Evolutionary conservation across 2,797 vertebrate species (phyloP), one percentile per base, ranked within the genome.

Genomic region (Dryobates pubescens): DNA sequence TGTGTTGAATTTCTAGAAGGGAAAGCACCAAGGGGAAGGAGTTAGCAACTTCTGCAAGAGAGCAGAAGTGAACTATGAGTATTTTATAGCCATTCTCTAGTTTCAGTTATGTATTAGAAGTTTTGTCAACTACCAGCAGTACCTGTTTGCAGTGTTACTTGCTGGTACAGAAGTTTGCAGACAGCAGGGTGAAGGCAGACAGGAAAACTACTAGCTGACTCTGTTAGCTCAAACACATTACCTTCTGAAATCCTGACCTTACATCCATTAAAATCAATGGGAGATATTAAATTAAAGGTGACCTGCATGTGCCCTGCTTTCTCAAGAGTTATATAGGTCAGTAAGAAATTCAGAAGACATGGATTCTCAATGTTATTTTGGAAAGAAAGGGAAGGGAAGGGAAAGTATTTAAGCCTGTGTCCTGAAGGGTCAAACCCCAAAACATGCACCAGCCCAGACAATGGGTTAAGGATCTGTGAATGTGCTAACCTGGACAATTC

Each of bases 101-200:
- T 97, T 96, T 97, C 93, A 92, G 56, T 92, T 81, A 38, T 45
- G n/a, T 87, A 94, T 93, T 93, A 67, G 38, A 69, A 72, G 71
- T 68, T 91, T 86, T 90, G 86, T 86, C 69, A 68, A 72, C 75
- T 88, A 74, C 38, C 81, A 74, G 90, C 89, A 89, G 91, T 94
- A 87, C 96, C 73, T 85, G 68, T 73, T 70, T 75, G 88, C 63
- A 56, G 70, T 64, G 64, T 87, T 95, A 58, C 70, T 71, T 92
- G 59, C 81, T 70, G 51, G 94, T 95, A 47, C 7, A 51, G 29
- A 68, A 70, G 61, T 94, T 93, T 90, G 83, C 74, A 95, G 91
- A 88, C 67, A 65, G 34, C 18, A 13, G 43, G 29, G 51, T 59
- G 49, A 57, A 75, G 13, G 51, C 54, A 53, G 58, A 13, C 24